A percentile compares a stretch with the other conserved stretches of the same genome.
phyloP scores from a whole-genome alignment of 2,797 vertebrate species.

The Gadopsis marmoratus region DNA sequence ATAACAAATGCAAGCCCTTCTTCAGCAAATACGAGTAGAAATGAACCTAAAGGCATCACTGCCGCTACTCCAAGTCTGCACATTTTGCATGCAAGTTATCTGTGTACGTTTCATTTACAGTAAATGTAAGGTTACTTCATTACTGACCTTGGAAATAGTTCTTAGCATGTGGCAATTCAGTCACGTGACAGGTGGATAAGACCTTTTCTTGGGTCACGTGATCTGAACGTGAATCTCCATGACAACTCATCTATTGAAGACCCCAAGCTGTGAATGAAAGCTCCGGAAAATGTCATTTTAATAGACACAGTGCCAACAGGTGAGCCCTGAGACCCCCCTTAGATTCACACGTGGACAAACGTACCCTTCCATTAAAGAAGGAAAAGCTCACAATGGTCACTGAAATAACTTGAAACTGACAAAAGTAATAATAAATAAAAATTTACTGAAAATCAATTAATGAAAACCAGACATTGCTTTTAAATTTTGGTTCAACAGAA shows the following conservation, averaged over 20 bases:
- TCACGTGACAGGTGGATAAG: not conserved
- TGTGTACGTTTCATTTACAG: not conserved
- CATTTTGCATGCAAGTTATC: not conserved
- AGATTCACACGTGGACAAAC: too few species aligned
- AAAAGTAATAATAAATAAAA: too few species aligned
- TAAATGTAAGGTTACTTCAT: not conserved
- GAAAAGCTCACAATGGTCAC: too few species aligned
- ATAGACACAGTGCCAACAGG: not conserved
- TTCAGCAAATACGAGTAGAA: constrained; percentile 16
- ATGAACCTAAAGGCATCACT: not conserved
- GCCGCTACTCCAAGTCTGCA: not conserved
- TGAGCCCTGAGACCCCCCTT: too few species aligned
- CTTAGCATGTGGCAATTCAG: not conserved
- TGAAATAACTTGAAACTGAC: too few species aligned
- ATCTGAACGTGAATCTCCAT: not conserved
- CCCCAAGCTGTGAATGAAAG: not conserved
- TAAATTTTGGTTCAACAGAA: too few species aligned
- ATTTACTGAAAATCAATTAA: too few species aligned
- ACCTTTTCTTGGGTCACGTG: not conserved
- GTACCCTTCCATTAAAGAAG: too few species aligned
- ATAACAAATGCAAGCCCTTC: not conserved
- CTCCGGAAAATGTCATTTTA: not conserved
- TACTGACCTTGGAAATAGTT: not conserved
- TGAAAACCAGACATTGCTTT: too few species aligned
- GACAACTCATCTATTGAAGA: not conserved